Evolutionary conservation across 2,888 invertebrate genomes (phyloP), one percentile per base, ranked within the genome.

Genomic region (Synergus itoensis): DNA sequence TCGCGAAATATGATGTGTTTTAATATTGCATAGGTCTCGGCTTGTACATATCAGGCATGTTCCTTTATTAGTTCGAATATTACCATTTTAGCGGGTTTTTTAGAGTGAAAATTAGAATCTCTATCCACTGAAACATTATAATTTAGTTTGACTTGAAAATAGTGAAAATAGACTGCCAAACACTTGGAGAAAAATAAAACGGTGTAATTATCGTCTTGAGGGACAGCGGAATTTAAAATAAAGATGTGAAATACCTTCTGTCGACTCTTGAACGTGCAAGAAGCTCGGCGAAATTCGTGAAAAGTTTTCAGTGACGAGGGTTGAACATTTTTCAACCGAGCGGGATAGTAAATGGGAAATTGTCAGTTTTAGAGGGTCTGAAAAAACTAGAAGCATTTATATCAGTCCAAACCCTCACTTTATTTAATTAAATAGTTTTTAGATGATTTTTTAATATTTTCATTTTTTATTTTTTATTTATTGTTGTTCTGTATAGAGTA

Each of bases 1-100:
- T 67, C 5, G 67, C 67, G 43, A 67, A 67, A 67, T 67, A 43
- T 43, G 67, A 21, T 21, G 43, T 67, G 67, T 67, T 67, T 43
- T 67, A n/a, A 41, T 67, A 45, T 43, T 45, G 43, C 67, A 41
- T 67, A 43, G 67, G 12, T 43, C 43, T 43, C 43, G 43, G 67
- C 18, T 67, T 67, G 43, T 67, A 14, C 21, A 18, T 43, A 41
- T 21, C 18, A 43, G 21, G 67, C 67, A 67, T 67, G 67, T 43
- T 43, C n/a, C 41, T 14, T 67, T 18, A 67, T 67, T 67, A 67
- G 67, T 43, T 14, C 36, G 11, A 18, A 65, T 4, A 40, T 40
- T 28, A 64, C 63, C 41, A 41, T n/a, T 18, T 65, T 65, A 60
- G 40, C 41, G 64, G 18, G n/a, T 41, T 40, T 64, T 18, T 36